Conservation (phyloP, 1,140 invertebrate species). For the Amphibalanus amphitrite region DNA sequence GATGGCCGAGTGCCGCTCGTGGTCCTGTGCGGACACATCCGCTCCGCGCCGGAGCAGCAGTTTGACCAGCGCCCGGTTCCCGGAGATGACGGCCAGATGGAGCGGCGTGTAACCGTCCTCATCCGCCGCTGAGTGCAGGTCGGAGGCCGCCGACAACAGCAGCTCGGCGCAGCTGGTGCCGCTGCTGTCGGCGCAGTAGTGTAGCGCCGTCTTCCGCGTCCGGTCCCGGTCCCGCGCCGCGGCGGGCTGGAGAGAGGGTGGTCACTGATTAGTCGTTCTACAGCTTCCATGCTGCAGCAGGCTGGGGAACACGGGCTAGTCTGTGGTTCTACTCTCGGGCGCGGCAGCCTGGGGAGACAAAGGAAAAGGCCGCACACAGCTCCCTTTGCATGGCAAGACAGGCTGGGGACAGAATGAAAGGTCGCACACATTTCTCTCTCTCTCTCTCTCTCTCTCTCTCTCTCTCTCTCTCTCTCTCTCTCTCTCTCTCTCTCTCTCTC, state of each 20-base stretch:
- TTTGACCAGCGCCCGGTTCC: conserved; percentile 53
- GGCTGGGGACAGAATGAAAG: too few species aligned
- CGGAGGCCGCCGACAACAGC: conserved; percentile 43
- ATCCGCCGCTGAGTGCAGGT: conserved; percentile 61
- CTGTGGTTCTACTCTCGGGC: too few species aligned
- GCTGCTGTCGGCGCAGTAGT: conserved; percentile 69
- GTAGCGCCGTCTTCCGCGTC: conserved; percentile 67
- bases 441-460: too few species aligned
- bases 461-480: too few species aligned
- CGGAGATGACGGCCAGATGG: conserved; percentile 81
- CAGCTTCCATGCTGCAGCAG: too few species aligned
- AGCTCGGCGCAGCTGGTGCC: conserved; percentile 27
- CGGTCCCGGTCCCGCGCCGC: conserved; percentile 44
- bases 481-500: too few species aligned
- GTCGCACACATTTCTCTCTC: too few species aligned
- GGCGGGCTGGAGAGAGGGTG: conserved; percentile 40
- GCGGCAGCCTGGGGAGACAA: too few species aligned
- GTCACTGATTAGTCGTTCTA: conserved; percentile 10
- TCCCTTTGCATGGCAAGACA: too few species aligned
- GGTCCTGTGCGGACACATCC: conserved; percentile 70
- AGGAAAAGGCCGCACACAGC: too few species aligned
- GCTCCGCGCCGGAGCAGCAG: conserved; percentile 62
- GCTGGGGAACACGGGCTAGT: too few species aligned
- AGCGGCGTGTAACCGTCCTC: conserved; percentile 85
- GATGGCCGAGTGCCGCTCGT: conserved; percentile 86